Base-by-base conservation (phyloP, 92 coral and sea anemone species). In the Porites evermanni region DNA sequence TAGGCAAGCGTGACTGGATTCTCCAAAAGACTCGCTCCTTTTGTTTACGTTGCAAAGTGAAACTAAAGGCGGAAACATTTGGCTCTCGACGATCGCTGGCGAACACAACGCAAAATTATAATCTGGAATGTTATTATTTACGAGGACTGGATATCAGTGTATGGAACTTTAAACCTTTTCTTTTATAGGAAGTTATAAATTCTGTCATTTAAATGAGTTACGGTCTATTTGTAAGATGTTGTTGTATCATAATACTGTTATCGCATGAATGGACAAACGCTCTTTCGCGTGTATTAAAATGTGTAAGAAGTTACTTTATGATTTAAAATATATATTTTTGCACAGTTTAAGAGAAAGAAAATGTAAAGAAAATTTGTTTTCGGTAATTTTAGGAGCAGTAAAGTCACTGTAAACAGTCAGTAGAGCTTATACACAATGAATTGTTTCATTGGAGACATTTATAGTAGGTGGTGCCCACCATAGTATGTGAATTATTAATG, bases 11-110 rank as follows among this genome's bases (percentile, higher is more conserved):
- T 17, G 64, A 24, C 79, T 16, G 5, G 44, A 59, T 1, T 29
- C 64, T 19, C 58, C 12, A 17, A 1, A 66, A 4, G 44, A 19
- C 56, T 47, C 29, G 17, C 64, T 7, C 18, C 23, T 13, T 9
- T 19, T 84, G 73, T 74, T 84, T 72, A 74, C 88, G 24, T 32
- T 32, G 16, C 76, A 47, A 53, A 38, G 18, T 56, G 19, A 32
- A 67, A 85, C 54, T 24, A 74, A 78, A 85, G 88, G 38, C 78
- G 64, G 86, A 71, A 81, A 72, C 61, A 79, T 65, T 78, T 79
- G 44, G 3, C 44, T 71, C 13, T 11, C 56, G 51, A 64, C 79
- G 73, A 87, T 89, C 91, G 91, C 91, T 80, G 90, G 93, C 90
- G 92, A 92, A 79, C 1, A 17, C 50, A 59, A 24, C 68, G n/a